Evolutionary conservation across 2,113 vertebrate genomes (phyloP).

Genomic region (Phaethon lepturus): DNA sequence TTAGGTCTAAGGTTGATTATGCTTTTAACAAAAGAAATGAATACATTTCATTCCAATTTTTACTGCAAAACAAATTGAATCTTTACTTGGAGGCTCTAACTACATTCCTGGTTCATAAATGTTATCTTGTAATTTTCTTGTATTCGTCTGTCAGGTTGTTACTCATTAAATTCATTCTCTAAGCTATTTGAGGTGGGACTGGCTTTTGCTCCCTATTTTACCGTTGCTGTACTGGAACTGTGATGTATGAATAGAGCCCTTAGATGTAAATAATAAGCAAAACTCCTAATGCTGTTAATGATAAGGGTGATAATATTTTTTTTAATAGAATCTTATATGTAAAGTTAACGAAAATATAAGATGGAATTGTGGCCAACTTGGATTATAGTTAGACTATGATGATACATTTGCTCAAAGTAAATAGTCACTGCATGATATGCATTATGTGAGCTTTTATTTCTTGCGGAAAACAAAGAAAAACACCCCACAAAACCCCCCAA

Average conservation of each 20-base stretch:
- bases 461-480: not conserved
- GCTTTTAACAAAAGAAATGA: not conserved
- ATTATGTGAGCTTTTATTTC: not conserved
- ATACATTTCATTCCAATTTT: not conserved
- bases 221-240: not conserved
- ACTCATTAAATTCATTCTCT: slow-evolving; percentile 3
- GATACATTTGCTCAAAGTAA: slow-evolving; percentile 24
- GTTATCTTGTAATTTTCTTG: slow-evolving; percentile 15
- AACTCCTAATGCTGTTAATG: not conserved
- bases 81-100: not conserved
- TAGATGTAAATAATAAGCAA: not conserved
- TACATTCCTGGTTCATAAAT: not conserved
- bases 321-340: not conserved
- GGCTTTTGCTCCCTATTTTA: not conserved
- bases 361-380: not conserved
- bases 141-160: not conserved
- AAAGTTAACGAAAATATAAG: not conserved
- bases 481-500: not conserved
- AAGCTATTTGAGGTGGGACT: not conserved
- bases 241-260: not conserved
- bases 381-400: slow-evolving; percentile 29
- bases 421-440: not conserved
- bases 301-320: not conserved
- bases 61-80: not conserved
- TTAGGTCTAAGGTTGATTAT: not conserved